phyloP scores from a whole-genome alignment of 2,113 vertebrate genomes.

The Physeter macrocephalus region DNA sequence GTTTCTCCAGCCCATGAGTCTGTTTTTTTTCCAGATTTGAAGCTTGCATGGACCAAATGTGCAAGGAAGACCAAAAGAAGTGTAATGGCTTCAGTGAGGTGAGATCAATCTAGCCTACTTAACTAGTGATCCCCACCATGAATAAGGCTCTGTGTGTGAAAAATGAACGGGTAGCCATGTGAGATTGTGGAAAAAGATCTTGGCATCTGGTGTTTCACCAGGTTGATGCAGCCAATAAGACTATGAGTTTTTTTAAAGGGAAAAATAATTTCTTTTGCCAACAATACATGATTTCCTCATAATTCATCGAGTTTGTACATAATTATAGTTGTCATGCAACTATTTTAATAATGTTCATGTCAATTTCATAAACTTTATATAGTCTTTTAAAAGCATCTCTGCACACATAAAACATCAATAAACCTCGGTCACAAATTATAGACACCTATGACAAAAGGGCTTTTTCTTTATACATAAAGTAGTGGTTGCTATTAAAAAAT shows the following conservation, averaged over 20 bases:
- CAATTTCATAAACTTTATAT: not conserved
- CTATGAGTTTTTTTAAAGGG: not conserved
- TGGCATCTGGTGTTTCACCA: slow-evolving; percentile 35
- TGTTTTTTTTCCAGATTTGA: slow-evolving; percentile 54
- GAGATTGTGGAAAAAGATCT: slow-evolving; percentile 35
- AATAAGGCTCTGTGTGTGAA: slow-evolving; percentile 31
- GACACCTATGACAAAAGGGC: not conserved
- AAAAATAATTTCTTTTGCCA: slow-evolving; percentile 44
- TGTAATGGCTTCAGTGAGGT: not conserved
- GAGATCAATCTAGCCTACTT: slow-evolving; percentile 11
- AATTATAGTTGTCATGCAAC: not conserved
- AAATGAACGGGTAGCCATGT: slow-evolving; percentile 24
- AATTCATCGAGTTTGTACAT: slow-evolving; percentile 21
- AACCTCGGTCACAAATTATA: not conserved
- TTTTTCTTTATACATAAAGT: slow-evolving; percentile 7
- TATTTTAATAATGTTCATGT: slow-evolving; percentile 5
- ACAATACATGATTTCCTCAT: slow-evolving; percentile 13
- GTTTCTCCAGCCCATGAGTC: slow-evolving; percentile 45
- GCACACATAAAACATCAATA: not conserved
- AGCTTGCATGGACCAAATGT: slow-evolving; percentile 48
- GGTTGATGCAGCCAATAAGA: not conserved
- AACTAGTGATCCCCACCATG: not conserved
- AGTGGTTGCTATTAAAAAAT: not conserved
- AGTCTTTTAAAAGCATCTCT: slow-evolving; percentile 4
- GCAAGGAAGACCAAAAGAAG: slow-evolving; percentile 43